Evolutionary conservation across 2,797 vertebrate species (phyloP).

Genomic region (Hydrophis major): DNA sequence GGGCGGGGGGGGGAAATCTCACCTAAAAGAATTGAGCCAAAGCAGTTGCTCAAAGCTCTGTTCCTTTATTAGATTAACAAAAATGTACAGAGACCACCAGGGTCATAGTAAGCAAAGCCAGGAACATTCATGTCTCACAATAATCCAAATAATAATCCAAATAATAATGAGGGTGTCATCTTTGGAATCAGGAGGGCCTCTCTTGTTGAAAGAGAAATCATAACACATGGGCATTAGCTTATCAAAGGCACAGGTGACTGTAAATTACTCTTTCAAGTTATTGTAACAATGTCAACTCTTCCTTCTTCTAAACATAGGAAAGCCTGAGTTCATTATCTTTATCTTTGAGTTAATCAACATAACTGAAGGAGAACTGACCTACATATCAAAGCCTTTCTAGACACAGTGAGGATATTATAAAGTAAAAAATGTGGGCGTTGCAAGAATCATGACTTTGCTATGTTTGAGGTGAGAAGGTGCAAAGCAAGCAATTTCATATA

Average conservation of each 20-base stretch:
- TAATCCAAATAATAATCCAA: not conserved
- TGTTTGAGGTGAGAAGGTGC: not conserved
- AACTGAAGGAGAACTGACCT: not conserved
- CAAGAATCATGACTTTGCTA: not conserved
- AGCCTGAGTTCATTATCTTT: not conserved
- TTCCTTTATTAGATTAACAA: not conserved
- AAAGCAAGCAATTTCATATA: not conserved
- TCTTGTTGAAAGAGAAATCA: not conserved
- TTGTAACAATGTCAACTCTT: not conserved
- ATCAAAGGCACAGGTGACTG: not conserved
- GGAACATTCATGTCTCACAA: not conserved
- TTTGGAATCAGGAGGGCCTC: not conserved
- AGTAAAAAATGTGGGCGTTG: not conserved
- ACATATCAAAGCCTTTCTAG: not conserved
- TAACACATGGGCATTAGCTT: not conserved
- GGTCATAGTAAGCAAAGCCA: not conserved
- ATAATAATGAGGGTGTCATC: not conserved
- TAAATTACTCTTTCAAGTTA: not conserved
- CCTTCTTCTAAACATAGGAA: not conserved
- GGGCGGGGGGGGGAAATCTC: not conserved
- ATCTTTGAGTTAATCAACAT: not conserved
- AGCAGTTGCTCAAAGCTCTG: not conserved
- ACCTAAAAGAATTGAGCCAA: not conserved
- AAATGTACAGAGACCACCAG: not conserved
- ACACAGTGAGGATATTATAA: not conserved